Evolutionary conservation across 2,888 invertebrate species (phyloP), one percentile per base, ranked within the genome.

Genomic region (Troilus luridus): DNA sequence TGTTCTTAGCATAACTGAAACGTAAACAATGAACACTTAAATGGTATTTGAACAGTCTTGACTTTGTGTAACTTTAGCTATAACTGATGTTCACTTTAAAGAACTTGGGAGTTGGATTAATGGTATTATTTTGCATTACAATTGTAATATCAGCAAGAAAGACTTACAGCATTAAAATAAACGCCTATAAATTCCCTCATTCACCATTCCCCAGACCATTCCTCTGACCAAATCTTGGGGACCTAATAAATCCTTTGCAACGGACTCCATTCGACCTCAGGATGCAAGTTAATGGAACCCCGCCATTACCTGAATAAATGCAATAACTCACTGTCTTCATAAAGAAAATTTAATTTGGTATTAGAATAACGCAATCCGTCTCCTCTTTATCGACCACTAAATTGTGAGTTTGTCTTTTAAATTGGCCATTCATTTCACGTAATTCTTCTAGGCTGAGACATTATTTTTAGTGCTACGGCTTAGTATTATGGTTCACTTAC

Each of bases 251-350:
- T 77, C 72, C 41, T 41, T 2, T 21, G 17, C 17, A 19, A 19
- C 72, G 72, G 27, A 77, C 72, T 77, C 72, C 24, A 21, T n/a
- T 64, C 27, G 72, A 77, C 72, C 72, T 17, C 27, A 41, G 19
- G 72, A 77, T 27, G 72, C 41, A 77, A 77, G 27, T 77, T 77
- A 77, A 77, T 77, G 72, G 72, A 9, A 41, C 72, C 72, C 41
- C 2, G 27, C 72, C 41, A 77, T 77, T 77, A 77, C 72, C 72
- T 27, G 72, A 77, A 77, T 77, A 77, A 77, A 77, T 77, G 72
- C 19, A 27, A 77, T 77, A 77, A 41, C 17, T 77, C 72, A 77
- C 72, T 77, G 27, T 41, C 8, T 41, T 17, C 41, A 77, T 77
- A 77, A 77, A 77, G 72, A 77, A 77, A 41, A 77, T 77, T 77